phyloP scores from a whole-genome alignment of 2,113 vertebrate species.

The Phrynocephalus versicolor region DNA sequence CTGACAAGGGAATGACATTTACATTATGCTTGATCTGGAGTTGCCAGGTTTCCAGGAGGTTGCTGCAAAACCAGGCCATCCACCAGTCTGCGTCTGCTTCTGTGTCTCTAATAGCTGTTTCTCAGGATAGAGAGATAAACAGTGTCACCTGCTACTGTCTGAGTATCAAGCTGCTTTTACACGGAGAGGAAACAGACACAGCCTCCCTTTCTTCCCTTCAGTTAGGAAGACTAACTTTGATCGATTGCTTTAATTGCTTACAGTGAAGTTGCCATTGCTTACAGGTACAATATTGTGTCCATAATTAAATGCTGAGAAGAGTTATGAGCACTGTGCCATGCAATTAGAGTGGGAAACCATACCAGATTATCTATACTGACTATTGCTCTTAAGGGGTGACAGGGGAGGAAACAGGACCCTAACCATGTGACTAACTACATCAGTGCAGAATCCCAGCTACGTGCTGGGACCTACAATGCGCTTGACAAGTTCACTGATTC shows the following conservation, averaged over 20 bases:
- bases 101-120: background rate
- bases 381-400: background rate
- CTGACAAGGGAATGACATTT: background rate
- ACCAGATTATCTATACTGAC: background rate
- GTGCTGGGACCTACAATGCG: background rate
- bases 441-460: background rate
- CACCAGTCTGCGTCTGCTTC: background rate
- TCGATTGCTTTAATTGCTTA: conserved; percentile 13
- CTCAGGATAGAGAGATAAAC: background rate
- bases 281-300: background rate
- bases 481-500: background rate
- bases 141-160: background rate
- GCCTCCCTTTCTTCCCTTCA: background rate
- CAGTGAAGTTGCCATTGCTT: background rate
- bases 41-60: background rate
- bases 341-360: background rate
- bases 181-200: background rate
- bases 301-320: background rate
- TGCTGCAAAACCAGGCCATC: background rate
- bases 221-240: background rate
- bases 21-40: background rate
- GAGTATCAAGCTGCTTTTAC: background rate
- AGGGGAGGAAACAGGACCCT: background rate
- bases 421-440: background rate
- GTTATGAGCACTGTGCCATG: background rate